Evolutionary conservation across 2,797 vertebrate species (phyloP).

Genomic region (Hirundo rustica): DNA sequence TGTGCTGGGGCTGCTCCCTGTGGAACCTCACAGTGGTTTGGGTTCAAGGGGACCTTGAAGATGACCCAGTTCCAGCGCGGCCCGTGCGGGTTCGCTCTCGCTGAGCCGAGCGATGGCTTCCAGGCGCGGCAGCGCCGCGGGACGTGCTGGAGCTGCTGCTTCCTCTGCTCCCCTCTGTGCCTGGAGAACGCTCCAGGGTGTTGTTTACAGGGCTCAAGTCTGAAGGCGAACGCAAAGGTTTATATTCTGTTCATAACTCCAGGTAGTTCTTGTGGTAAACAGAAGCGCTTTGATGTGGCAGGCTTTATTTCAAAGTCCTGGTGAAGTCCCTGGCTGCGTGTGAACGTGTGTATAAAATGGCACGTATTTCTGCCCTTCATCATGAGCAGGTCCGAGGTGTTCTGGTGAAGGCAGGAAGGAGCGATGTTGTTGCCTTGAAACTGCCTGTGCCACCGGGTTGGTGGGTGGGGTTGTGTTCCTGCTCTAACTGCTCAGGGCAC

Average conservation of each 20-base stretch:
- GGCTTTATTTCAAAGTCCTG: not conserved
- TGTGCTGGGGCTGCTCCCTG: not conserved
- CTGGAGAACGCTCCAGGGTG: not conserved
- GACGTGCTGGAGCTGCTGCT: not conserved
- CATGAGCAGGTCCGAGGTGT: not conserved
- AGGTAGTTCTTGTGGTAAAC: not conserved
- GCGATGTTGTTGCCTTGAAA: not conserved
- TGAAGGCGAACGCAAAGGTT: not conserved
- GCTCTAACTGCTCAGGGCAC: not conserved
- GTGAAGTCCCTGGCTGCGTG: not conserved
- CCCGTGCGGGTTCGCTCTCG: fast-evolving
- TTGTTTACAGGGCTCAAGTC: not conserved
- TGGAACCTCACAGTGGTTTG: not conserved
- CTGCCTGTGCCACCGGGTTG: not conserved
- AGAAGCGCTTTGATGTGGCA: not conserved
- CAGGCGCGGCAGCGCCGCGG: fast-evolving
- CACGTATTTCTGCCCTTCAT: fast-evolving
- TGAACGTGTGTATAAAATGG: fast-evolving
- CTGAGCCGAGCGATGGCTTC: not conserved
- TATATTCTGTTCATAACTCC: not conserved
- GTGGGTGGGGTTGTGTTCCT: not conserved
- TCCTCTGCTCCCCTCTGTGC: not conserved
- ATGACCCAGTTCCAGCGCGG: not conserved
- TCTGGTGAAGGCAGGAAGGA: not conserved
- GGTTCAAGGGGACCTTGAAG: not conserved